Percentiles rank a stretch among this genome's conserved stretches.
These are phyloP conservation scores for Fukomys damarensis DNA, from an alignment of 2,113 vertebrate genomes.

Conservation along the genomic window DNA sequence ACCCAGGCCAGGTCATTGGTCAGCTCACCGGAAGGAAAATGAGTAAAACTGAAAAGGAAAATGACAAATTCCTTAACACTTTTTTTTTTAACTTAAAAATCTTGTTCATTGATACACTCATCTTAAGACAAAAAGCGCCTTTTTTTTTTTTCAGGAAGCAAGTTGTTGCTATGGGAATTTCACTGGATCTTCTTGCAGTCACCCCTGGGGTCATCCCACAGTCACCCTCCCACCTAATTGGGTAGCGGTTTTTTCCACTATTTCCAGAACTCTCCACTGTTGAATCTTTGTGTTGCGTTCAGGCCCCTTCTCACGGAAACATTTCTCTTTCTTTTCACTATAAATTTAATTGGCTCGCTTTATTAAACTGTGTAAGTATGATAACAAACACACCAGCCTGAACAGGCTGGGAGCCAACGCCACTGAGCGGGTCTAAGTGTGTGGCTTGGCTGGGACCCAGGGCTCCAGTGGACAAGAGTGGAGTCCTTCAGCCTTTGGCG, in stretches of 20 bases:
- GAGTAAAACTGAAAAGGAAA: neutral
- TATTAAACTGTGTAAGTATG: slow-evolving; percentile 13
- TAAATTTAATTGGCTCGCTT: neutral
- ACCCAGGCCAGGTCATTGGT: neutral
- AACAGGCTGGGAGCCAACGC: neutral
- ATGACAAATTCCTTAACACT: neutral
- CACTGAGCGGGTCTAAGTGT: neutral
- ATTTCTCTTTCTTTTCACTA: neutral
- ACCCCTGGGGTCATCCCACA: neutral
- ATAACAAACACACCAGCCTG: neutral
- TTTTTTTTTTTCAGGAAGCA: neutral
- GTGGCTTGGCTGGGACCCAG: neutral
- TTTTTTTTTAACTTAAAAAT: neutral
- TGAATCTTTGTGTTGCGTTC: neutral
- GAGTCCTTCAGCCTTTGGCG: fast-evolving
- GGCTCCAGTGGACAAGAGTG: fast-evolving
- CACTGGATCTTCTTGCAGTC: neutral
- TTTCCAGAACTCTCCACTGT: neutral
- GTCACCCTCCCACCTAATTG: neutral
- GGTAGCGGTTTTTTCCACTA: neutral
- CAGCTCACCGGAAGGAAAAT: neutral
- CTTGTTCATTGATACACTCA: neutral
- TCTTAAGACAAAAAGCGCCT: neutral
- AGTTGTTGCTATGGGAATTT: neutral
- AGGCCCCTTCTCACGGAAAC: neutral